These are phyloP conservation scores for Agrypnus murinus DNA, from an alignment of 2,888 invertebrate species.

Conservation along the genomic window DNA sequence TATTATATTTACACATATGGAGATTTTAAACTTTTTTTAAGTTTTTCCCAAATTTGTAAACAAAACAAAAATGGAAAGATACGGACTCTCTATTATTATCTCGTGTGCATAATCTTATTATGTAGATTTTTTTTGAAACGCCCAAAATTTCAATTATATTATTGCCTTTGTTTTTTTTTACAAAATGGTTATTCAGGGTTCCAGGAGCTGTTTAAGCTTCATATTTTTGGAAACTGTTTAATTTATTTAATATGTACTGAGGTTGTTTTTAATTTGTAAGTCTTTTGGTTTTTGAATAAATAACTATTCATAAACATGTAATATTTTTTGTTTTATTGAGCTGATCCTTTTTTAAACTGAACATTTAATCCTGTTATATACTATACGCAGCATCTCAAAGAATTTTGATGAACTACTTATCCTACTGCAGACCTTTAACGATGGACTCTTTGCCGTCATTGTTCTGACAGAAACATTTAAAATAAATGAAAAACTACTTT, in stretches of 20 bases:
- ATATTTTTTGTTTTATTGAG: conserved; percentile 1
- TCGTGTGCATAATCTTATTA: conserved; percentile 38
- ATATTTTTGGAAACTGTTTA: conserved; percentile 72
- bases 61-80: too few species aligned
- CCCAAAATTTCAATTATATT: conserved; percentile 60
- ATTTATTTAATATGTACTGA: conserved; percentile 72
- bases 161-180: conserved; percentile 64
- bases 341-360: too few species aligned
- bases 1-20: conserved; percentile 65
- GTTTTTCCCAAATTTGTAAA: conserved; percentile 56
- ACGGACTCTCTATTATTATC: too few species aligned
- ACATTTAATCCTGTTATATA: too few species aligned
- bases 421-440: too few species aligned
- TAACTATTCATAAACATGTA: conserved; percentile 23
- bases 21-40: conserved; percentile 58
- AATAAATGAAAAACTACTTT: too few species aligned
- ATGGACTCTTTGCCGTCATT: too few species aligned
- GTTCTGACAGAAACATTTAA: too few species aligned
- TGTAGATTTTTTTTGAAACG: conserved; percentile 44
- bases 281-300: conserved; percentile 71
- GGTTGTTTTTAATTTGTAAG: conserved; percentile 71
- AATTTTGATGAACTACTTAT: too few species aligned
- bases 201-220: conserved; percentile 74
- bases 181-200: conserved; percentile 73
- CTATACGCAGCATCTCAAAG: too few species aligned